Evolutionary conservation across 2,888 invertebrate genomes (phyloP).

Genomic region (Neoitamus cyanurus): DNA sequence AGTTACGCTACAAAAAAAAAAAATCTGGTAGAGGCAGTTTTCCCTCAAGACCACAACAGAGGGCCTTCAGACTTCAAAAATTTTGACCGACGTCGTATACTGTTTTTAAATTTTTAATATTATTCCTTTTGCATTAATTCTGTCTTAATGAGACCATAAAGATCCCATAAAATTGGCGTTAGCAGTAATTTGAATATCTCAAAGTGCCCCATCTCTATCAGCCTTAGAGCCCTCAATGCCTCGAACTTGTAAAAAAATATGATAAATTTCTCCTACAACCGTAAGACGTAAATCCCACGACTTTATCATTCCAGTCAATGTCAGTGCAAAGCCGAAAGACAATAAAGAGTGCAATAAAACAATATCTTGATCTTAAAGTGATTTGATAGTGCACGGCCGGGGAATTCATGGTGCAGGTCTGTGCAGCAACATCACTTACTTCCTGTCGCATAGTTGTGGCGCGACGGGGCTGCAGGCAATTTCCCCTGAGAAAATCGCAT

Average conservation of each 20-base stretch:
- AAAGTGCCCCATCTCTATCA: neutral
- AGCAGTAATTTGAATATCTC: neutral
- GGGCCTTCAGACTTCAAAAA: neutral
- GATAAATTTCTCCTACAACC: neutral
- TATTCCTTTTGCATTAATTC: neutral
- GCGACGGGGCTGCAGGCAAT: neutral
- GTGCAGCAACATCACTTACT: neutral
- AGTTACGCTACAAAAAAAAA: too few species aligned
- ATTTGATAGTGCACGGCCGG: neutral
- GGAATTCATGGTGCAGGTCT: neutral
- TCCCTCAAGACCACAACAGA: neutral
- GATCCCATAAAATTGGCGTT: neutral
- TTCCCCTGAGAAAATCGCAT: slow-evolving; percentile 2
- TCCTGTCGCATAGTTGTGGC: neutral
- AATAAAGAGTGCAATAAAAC: neutral
- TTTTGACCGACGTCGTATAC: neutral
- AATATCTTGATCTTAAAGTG: neutral
- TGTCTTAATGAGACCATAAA: neutral
- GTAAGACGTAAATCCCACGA: neutral
- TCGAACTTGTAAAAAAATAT: neutral
- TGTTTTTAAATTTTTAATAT: neutral
- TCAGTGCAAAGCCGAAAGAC: neutral
- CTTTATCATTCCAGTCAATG: neutral
- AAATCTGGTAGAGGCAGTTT: neutral
- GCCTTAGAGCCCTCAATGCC: neutral